Evolutionary conservation across 1,140 invertebrate species (phyloP).

Genomic region (Ceratoteleas bidentatus): DNA sequence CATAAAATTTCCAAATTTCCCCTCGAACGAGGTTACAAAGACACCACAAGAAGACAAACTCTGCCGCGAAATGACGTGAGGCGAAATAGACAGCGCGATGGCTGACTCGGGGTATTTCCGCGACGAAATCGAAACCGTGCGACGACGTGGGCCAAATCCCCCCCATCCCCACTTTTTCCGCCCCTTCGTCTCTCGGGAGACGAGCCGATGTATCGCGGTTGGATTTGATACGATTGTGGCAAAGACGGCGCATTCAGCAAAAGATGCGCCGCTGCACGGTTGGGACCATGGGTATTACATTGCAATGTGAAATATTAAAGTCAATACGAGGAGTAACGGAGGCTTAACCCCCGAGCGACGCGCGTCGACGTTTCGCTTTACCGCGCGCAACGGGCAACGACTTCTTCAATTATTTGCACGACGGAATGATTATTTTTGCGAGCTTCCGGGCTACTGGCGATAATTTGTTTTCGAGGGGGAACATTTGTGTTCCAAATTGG

Average conservation of each 20-base stretch:
- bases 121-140: slow-evolving; percentile 29
- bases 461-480: too few relatives aligned
- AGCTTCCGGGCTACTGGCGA: too few relatives aligned
- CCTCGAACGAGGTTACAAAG: slow-evolving; percentile 12
- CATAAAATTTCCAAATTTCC: too few relatives aligned
- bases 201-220: slow-evolving; percentile 44
- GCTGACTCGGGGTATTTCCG: slow-evolving; percentile 35
- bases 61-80: slow-evolving; percentile 14
- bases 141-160: slow-evolving; percentile 30
- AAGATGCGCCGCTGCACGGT: slow-evolving; percentile 15
- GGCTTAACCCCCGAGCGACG: slow-evolving; percentile 27
- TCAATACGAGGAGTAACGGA: slow-evolving; percentile 34
- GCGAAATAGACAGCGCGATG: slow-evolving; percentile 28
- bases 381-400: too few relatives aligned
- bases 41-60: slow-evolving; percentile 17
- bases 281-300: slow-evolving; percentile 26
- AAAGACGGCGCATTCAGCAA: slow-evolving; percentile 39
- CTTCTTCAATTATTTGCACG: too few relatives aligned
- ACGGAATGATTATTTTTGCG: too few relatives aligned
- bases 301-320: slow-evolving; percentile 51
- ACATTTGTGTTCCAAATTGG: too few relatives aligned
- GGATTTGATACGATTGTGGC: slow-evolving; percentile 52
- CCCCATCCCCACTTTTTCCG: too few relatives aligned
- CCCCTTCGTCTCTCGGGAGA: slow-evolving; percentile 35
- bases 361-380: slow-evolving; percentile 21